Evolutionary conservation across 2,888 invertebrate species (phyloP).

Genomic region (Liposcelis brunnea): DNA sequence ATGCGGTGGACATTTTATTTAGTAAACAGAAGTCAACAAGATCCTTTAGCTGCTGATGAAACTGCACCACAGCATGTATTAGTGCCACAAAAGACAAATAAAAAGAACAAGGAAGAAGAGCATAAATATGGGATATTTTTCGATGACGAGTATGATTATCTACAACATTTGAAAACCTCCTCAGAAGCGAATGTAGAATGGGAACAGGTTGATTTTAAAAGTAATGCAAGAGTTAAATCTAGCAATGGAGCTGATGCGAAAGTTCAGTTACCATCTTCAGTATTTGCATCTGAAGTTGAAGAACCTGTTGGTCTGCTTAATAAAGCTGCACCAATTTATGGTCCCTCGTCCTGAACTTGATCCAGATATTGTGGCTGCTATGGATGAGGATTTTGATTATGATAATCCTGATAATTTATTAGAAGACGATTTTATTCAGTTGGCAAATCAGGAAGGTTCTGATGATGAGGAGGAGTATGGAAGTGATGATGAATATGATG

Average conservation of each 20-base stretch:
- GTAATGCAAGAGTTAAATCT: not conserved
- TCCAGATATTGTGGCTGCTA: constrained; percentile 79
- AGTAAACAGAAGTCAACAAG: constrained; percentile 85
- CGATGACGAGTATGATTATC: constrained; percentile 89
- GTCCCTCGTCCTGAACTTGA: constrained; percentile 59
- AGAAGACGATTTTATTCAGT: constrained; percentile 80
- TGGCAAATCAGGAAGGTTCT: constrained; percentile 44
- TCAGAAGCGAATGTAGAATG: constrained; percentile 36
- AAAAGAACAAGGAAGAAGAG: constrained; percentile 40
- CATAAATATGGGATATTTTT: constrained; percentile 79
- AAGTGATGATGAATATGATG: constrained; percentile 23
- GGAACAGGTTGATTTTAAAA: constrained; percentile 28
- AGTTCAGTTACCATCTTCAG: constrained; percentile 61
- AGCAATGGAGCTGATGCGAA: constrained; percentile 12
- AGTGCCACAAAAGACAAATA: constrained; percentile 30
- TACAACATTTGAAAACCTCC: constrained; percentile 57
- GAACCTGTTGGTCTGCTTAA: constrained; percentile 71
- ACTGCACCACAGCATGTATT: constrained; percentile 77
- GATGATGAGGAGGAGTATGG: constrained; percentile 26
- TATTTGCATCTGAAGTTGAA: constrained; percentile 73
- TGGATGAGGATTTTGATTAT: constrained; percentile 85
- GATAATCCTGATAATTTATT: constrained; percentile 65
- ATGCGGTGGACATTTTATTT: constrained; percentile 63
- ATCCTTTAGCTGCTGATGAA: constrained; percentile 79
- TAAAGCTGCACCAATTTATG: constrained; percentile 48